Evolutionary conservation across 2,797 vertebrate species (phyloP).

Genomic region (Hyperoplus lanceolatus): DNA sequence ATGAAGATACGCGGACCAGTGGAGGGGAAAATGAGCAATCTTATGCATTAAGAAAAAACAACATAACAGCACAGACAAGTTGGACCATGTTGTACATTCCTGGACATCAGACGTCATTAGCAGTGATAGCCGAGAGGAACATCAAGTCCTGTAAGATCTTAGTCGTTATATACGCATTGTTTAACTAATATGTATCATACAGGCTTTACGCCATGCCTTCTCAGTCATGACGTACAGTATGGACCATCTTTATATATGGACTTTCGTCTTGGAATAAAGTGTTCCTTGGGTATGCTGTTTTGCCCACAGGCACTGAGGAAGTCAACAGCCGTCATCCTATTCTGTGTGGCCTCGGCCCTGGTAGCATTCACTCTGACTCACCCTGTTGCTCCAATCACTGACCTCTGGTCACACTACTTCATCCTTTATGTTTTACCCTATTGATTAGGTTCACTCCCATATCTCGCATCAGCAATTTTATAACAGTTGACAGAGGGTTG

Average conservation of each 20-base stretch:
- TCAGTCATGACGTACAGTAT: conserved; percentile 16
- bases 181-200: neutral
- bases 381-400: conserved; percentile 38
- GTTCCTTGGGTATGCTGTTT: conserved; percentile 13
- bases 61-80: neutral
- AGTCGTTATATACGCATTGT: neutral
- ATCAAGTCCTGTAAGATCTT: conserved; percentile 6
- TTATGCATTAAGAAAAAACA: neutral
- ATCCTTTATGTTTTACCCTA: conserved; percentile 15
- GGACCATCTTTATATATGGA: conserved; percentile 2
- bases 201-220: neutral
- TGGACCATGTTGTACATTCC: neutral
- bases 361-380: conserved; percentile 50
- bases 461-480: neutral
- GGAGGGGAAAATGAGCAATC: conserved; percentile 10
- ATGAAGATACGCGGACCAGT: neutral
- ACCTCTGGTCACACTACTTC: conserved; percentile 41
- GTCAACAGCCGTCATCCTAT: conserved; percentile 30
- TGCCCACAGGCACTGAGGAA: conserved; percentile 33
- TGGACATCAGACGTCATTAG: conserved; percentile 26
- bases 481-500: neutral
- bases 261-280: conserved; percentile 5
- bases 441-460: neutral
- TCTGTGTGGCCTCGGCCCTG: conserved; percentile 29
- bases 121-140: neutral